phyloP scores from a whole-genome alignment of 2,797 vertebrate genomes.

The Takifugu ocellatus region DNA sequence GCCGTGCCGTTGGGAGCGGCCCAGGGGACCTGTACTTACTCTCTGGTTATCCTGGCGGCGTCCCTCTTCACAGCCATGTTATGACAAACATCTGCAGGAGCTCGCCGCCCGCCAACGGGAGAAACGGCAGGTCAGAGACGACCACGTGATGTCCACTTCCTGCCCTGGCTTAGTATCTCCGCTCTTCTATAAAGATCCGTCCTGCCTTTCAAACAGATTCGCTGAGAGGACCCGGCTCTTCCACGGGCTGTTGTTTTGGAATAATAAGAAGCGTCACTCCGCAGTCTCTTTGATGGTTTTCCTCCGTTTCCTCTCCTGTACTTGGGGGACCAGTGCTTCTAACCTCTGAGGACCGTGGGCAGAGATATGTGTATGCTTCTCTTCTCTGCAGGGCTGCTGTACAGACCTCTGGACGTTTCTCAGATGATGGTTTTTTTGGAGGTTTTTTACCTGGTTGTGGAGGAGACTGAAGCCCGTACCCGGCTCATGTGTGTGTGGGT shows the following conservation, averaged over 20 bases:
- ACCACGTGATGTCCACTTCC: constrained; percentile 41
- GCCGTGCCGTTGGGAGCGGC: constrained; percentile 80
- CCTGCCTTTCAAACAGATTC: constrained; percentile 13
- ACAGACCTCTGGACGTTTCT: constrained; percentile 37
- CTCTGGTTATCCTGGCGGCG: constrained; percentile 79
- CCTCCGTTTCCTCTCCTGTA: constrained; percentile 27
- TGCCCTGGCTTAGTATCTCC: constrained; percentile 33
- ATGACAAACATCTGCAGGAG: constrained; percentile 81
- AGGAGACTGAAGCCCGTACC: constrained; percentile 21
- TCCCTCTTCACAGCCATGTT: constrained; percentile 88
- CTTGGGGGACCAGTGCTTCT: constrained; percentile 28
- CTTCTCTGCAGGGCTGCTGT: constrained; percentile 39
- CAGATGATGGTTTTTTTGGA: constrained; percentile 23
- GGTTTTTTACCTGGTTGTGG: constrained; percentile 6
- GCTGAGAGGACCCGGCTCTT: constrained; percentile 48
- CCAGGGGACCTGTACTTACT: constrained; percentile 71
- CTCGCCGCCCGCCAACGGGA: constrained; percentile 38
- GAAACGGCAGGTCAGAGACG: constrained; percentile 52
- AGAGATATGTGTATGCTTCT: constrained; percentile 36
- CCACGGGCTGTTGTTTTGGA: constrained; percentile 52
- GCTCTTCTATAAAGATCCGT: constrained; percentile 40
- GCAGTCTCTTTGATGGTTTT: constrained; percentile 45
- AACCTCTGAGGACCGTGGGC: background rate
- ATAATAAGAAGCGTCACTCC: constrained; percentile 47
- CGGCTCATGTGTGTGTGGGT: constrained; percentile 23